phyloP scores from a whole-genome alignment of 2,888 invertebrate species.

The Drosophila neutralis region DNA sequence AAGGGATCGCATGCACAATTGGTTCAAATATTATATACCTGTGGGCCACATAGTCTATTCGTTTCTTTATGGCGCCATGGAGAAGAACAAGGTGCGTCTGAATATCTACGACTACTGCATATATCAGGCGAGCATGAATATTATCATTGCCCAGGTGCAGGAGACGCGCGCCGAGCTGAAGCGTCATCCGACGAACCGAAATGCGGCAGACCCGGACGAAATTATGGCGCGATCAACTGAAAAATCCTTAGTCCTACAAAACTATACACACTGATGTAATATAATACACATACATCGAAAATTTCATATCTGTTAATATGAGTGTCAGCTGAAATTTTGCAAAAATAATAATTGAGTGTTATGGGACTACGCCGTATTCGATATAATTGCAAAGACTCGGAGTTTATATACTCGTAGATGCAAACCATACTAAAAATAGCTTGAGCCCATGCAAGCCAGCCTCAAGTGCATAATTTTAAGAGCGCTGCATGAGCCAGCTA shows the following conservation, averaged over 20 bases:
- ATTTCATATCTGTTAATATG: constrained; percentile 1
- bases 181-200: neutral
- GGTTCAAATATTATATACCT: constrained; percentile 89
- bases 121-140: constrained; percentile 91
- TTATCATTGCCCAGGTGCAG: constrained; percentile 85
- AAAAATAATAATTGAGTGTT: constrained; percentile 8
- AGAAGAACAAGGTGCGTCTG: constrained; percentile 86
- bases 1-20: constrained; percentile 88
- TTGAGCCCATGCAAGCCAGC: too few species aligned
- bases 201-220: neutral
- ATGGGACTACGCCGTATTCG: neutral
- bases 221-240: too few species aligned
- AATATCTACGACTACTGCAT: constrained; percentile 91
- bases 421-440: neutral
- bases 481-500: too few species aligned
- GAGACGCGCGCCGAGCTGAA: constrained; percentile 60
- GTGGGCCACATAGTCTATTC: constrained; percentile 87
- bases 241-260: neutral
- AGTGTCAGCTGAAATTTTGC: constrained; percentile 4
- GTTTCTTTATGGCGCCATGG: constrained; percentile 89
- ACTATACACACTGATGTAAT: neutral
- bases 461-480: too few species aligned
- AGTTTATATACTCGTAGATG: neutral
- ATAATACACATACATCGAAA: neutral
- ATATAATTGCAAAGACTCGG: neutral